phyloP scores from a whole-genome alignment of 1,140 invertebrate genomes.

The Oncopeltus fasciatus region DNA sequence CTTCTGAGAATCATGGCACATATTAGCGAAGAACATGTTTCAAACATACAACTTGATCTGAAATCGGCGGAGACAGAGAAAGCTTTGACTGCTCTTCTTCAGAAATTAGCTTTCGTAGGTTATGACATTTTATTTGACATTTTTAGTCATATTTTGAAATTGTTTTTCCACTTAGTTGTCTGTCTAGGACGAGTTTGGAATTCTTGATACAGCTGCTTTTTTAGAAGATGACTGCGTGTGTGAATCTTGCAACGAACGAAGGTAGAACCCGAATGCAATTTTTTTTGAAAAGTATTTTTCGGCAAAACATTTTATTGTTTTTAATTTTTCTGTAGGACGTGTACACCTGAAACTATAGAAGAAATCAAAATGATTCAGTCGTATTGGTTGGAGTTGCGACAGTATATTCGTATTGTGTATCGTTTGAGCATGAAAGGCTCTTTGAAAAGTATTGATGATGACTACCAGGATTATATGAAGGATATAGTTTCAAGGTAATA shows the following conservation, averaged over 20 bases:
- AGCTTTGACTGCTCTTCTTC: neutral
- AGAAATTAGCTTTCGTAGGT: slow-evolving; percentile 2
- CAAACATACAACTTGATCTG: too few species aligned
- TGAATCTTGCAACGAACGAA: slow-evolving; percentile 28
- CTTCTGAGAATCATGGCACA: too few species aligned
- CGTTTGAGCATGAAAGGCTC: slow-evolving; percentile 32
- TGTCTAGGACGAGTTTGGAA: slow-evolving; percentile 6
- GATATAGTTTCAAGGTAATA: slow-evolving; percentile 27
- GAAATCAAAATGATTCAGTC: slow-evolving; percentile 37
- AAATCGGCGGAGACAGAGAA: neutral
- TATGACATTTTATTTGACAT: neutral
- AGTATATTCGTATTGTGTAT: slow-evolving; percentile 35
- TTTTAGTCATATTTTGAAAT: neutral
- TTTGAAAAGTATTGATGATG: slow-evolving; percentile 23
- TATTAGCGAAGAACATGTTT: neutral
- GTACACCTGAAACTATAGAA: slow-evolving; percentile 33
- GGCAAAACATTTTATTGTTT: neutral
- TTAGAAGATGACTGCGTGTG: slow-evolving; percentile 26
- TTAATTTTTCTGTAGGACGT: slow-evolving; percentile 25
- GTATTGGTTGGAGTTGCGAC: slow-evolving; percentile 39
- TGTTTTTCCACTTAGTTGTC: neutral
- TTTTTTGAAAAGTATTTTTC: neutral
- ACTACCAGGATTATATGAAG: slow-evolving; percentile 23
- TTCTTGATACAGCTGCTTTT: slow-evolving; percentile 13
- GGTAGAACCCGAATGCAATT: slow-evolving; percentile 23